Conservation (phyloP, 2,888 invertebrate species). For the Scotopteryx bipunctaria region DNA sequence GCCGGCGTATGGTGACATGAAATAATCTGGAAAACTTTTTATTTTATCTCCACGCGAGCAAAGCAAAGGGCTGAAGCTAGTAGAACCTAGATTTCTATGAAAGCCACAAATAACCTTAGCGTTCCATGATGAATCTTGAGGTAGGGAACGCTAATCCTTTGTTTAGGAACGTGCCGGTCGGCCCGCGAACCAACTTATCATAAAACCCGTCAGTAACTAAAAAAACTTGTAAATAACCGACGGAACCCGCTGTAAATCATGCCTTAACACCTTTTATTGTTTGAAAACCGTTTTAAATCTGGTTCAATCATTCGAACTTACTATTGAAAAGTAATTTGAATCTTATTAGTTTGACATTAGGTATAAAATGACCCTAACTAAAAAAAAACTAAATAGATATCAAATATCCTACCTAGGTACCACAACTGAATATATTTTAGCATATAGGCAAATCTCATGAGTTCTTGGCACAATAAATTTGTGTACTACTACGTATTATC, state of each 20-base stretch:
- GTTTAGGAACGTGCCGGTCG: constrained; percentile 10
- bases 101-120: neutral
- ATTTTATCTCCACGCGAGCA: too few species aligned
- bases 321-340: too few species aligned
- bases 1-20: too few species aligned
- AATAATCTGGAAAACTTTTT: too few species aligned
- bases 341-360: neutral
- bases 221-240: constrained; percentile 10
- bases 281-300: constrained; percentile 12
- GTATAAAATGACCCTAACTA: too few species aligned
- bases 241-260: constrained; percentile 14
- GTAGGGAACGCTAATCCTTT: constrained; percentile 12
- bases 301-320: too few species aligned
- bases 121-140: neutral
- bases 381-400: too few species aligned
- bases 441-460: too few species aligned
- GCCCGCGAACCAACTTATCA: constrained; percentile 14
- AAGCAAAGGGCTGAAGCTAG: too few species aligned
- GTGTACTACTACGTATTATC: too few species aligned
- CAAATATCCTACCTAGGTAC: neutral
- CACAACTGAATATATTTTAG: neutral
- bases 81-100: neutral
- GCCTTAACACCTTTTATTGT: constrained; percentile 20
- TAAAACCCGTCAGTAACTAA: neutral
- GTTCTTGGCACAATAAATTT: too few species aligned